Conservation (phyloP, 2,113 vertebrate genomes). For the Stigmatopora nigra region DNA sequence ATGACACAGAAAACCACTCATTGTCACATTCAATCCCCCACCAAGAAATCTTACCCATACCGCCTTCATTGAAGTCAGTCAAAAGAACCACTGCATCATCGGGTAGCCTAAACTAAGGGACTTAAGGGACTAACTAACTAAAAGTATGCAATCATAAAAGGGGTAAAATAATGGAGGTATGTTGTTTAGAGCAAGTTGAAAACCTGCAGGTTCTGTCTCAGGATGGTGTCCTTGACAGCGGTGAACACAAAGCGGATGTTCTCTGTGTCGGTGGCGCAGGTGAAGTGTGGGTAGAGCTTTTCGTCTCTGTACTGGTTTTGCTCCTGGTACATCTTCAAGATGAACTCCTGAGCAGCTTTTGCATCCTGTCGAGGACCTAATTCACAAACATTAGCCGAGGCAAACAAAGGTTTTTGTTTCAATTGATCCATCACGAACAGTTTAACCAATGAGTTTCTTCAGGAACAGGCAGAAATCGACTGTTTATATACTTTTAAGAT, state of each 20-base stretch:
- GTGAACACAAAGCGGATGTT: slow-evolving; percentile 83
- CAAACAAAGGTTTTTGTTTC: too few species aligned
- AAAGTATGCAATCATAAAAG: not conserved
- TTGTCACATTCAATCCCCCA: too few species aligned
- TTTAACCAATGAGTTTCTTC: too few species aligned
- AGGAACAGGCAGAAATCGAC: too few species aligned
- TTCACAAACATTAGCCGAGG: too few species aligned
- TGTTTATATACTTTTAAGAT: too few species aligned
- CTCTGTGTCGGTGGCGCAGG: slow-evolving; percentile 84
- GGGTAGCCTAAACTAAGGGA: too few species aligned
- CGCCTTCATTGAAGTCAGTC: too few species aligned
- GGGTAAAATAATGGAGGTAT: not conserved
- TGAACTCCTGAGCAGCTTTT: slow-evolving; percentile 76
- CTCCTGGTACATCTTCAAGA: slow-evolving; percentile 83
- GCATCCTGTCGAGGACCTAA: slow-evolving; percentile 77
- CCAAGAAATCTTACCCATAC: too few species aligned
- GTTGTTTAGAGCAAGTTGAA: slow-evolving; percentile 75
- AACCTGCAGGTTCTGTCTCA: slow-evolving; percentile 79
- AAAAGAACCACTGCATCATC: too few species aligned
- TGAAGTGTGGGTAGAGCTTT: slow-evolving; percentile 80
- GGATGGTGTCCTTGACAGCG: slow-evolving; percentile 85
- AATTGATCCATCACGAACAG: too few species aligned
- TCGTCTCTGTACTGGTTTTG: slow-evolving; percentile 83
- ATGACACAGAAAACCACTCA: too few species aligned
- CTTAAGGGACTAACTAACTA: not conserved